Evolutionary conservation across 2,888 invertebrate species (phyloP).

Genomic region (Parascotia fuliginaria): DNA sequence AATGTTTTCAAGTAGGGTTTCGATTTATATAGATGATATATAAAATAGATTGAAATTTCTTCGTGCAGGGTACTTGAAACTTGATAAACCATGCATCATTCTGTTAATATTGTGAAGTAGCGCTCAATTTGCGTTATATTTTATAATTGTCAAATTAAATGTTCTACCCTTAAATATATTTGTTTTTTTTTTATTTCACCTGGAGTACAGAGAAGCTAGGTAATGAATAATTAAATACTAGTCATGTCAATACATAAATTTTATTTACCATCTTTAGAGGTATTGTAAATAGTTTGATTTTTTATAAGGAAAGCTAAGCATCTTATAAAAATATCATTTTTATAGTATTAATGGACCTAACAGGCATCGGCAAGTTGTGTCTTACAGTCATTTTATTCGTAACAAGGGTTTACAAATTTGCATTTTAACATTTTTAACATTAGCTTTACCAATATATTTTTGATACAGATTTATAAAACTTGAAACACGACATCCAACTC

Average conservation of each 20-base stretch:
- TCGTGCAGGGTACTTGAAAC: slow-evolving; percentile 75
- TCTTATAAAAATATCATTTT: slow-evolving; percentile 83
- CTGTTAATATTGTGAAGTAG: slow-evolving; percentile 56
- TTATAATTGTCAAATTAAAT: slow-evolving; percentile 58
- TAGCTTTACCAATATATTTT: slow-evolving; percentile 21
- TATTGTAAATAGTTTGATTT: slow-evolving; percentile 82
- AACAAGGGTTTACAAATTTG: slow-evolving; percentile 40
- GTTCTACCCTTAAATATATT: slow-evolving; percentile 48
- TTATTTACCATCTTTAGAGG: slow-evolving; percentile 77
- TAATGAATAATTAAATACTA: slow-evolving; percentile 20
- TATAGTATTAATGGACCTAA: slow-evolving; percentile 72
- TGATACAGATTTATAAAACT: slow-evolving; percentile 21
- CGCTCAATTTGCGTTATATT: slow-evolving; percentile 60
- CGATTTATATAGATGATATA: slow-evolving; percentile 41
- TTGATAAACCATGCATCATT: slow-evolving; percentile 49
- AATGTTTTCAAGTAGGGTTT: slow-evolving; percentile 57
- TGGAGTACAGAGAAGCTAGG: too few relatives aligned
- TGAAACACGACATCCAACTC: slow-evolving; percentile 20
- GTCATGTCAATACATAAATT: slow-evolving; percentile 71
- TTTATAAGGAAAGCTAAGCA: slow-evolving; percentile 83
- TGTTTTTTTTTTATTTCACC: slow-evolving; percentile 29
- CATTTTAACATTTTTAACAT: slow-evolving; percentile 32
- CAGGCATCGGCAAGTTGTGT: slow-evolving; percentile 68
- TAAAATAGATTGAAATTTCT: slow-evolving; percentile 74
- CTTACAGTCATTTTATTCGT: slow-evolving; percentile 48